A percentile compares a stretch with the other conserved stretches of the same genome.
Evolutionary conservation across 2,113 vertebrate species (phyloP).

Genomic region (Melanerpes formicivorus): DNA sequence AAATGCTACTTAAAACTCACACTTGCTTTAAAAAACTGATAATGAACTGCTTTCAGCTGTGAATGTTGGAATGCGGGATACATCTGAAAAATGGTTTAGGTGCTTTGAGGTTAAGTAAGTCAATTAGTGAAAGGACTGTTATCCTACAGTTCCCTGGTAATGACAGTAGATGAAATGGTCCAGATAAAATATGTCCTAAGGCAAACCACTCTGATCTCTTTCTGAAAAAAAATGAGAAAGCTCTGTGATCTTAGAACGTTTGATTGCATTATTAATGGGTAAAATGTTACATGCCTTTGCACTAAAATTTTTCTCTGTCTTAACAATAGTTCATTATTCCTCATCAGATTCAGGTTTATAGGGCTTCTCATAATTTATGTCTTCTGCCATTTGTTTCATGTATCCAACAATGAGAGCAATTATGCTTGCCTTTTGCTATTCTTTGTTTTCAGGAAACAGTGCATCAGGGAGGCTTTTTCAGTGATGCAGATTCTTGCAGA

Average conservation of each 20-base stretch:
- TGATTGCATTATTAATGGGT: conserved; percentile 40
- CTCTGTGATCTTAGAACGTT: neutral
- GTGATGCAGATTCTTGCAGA: neutral
- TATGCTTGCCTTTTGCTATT: conserved; percentile 23
- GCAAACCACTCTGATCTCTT: neutral
- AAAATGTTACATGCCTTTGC: neutral
- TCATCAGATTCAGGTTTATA: neutral
- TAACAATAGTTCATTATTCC: conserved; percentile 20
- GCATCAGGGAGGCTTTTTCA: neutral
- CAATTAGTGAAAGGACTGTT: neutral
- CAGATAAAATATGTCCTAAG: neutral
- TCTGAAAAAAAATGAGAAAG: neutral
- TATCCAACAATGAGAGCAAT: conserved; percentile 34
- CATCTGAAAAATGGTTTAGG: neutral
- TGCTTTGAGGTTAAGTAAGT: conserved; percentile 2
- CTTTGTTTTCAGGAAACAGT: conserved; percentile 61
- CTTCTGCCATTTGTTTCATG: conserved; percentile 11
- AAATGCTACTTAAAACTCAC: conserved; percentile 19
- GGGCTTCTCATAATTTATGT: conserved; percentile 48
- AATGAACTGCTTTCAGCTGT: neutral
- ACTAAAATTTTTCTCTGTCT: neutral
- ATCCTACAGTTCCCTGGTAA: neutral
- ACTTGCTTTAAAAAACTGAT: neutral
- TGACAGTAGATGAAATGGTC: neutral
- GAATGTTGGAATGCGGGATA: neutral